Percentiles rank a stretch among this genome's conserved stretches.
These are phyloP conservation scores for Aegypius monachus DNA, from an alignment of 2,113 vertebrate genomes.

Conservation along the genomic window DNA sequence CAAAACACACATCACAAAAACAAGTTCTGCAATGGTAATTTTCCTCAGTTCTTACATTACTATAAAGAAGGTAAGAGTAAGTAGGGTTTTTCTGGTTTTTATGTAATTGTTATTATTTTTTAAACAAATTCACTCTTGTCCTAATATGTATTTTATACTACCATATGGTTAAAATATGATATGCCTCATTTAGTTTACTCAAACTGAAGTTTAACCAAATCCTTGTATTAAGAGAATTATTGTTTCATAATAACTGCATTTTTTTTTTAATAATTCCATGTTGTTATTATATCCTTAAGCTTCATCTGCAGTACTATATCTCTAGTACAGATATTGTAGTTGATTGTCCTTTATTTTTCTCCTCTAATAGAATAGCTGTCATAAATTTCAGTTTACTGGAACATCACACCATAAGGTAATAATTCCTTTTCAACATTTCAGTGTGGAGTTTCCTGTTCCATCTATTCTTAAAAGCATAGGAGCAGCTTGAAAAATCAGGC, in stretches of 20 bases:
- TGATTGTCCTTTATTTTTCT: conserved; percentile 25
- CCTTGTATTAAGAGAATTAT: not conserved
- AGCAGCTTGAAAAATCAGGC: conserved; percentile 23
- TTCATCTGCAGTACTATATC: not conserved
- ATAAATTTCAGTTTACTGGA: conserved; percentile 29
- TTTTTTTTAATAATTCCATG: not conserved
- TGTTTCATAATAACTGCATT: not conserved
- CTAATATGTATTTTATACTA: not conserved
- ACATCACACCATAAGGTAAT: not conserved
- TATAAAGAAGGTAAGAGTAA: not conserved
- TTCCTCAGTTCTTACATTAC: not conserved
- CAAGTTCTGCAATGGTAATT: not conserved
- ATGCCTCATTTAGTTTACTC: not conserved
- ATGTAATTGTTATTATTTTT: not conserved
- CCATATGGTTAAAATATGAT: not conserved
- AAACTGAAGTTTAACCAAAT: not conserved
- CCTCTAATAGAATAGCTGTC: conserved; percentile 24
- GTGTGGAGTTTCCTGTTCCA: not conserved
- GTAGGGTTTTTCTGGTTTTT: not conserved
- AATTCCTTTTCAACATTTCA: conserved; percentile 16
- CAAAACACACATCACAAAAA: not conserved
- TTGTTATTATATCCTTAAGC: not conserved
- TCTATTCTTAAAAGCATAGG: conserved; percentile 32
- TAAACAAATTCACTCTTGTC: not conserved
- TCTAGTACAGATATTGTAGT: not conserved